A percentile compares a stretch with the other conserved stretches of the same genome.
Conservation (phyloP, 2,113 vertebrate species). For the Pogonocichla stellata region DNA sequence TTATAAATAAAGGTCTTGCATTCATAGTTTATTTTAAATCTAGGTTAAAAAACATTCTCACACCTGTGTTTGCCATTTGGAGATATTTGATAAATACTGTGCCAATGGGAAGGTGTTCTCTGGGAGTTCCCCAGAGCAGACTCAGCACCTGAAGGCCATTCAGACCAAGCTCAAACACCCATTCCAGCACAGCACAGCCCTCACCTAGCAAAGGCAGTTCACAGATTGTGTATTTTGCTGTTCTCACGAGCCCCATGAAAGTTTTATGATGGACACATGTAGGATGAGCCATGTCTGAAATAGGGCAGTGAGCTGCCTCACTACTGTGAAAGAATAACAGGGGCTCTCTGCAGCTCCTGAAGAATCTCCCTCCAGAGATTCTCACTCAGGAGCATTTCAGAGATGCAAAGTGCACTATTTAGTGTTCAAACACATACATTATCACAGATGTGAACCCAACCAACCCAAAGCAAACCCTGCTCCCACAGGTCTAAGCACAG, state of each 20-base stretch:
- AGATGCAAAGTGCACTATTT: not conserved
- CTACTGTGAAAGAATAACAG: not conserved
- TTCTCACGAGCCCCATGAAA: not conserved
- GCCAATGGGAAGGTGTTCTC: not conserved
- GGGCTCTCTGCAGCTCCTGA: not conserved
- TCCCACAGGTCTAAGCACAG: not conserved
- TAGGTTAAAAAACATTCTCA: not conserved
- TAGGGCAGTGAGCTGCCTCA: not conserved
- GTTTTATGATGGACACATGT: not conserved
- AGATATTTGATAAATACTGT: not conserved
- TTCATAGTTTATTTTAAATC: not conserved
- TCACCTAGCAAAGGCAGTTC: not conserved
- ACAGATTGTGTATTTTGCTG: not conserved
- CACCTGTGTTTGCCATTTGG: not conserved
- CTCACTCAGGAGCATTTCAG: not conserved
- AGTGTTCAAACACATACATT: rapidly evolving
- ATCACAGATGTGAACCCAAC: not conserved
- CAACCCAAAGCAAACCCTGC: not conserved
- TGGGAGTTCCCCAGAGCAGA: not conserved
- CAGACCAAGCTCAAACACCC: not conserved
- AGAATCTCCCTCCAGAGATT: not conserved
- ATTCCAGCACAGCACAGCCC: not conserved
- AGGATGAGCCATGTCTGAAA: not conserved
- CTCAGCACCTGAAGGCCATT: not conserved
- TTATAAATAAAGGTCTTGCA: not conserved